Evolutionary conservation across 2,797 vertebrate species (phyloP).

Genomic region (Schizothorax lantsangensis): DNA sequence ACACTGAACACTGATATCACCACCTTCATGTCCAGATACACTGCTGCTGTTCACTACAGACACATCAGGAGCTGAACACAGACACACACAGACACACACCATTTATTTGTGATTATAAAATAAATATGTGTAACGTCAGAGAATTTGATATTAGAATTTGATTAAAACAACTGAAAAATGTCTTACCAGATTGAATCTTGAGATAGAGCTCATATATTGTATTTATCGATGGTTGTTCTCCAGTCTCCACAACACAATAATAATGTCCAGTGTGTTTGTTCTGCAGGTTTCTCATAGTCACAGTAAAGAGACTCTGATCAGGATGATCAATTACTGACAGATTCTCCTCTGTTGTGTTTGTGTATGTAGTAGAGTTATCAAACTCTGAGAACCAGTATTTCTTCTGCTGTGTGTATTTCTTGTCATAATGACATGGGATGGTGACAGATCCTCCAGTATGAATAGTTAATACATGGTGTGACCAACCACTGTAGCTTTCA

Average conservation of each 20-base stretch:
- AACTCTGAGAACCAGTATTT: slow-evolving; percentile 43
- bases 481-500: accelerated
- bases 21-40: slow-evolving; percentile 6
- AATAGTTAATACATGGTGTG: background rate
- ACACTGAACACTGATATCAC: no score
- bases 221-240: accelerated
- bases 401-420: slow-evolving; percentile 49
- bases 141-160: background rate
- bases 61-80: slow-evolving; percentile 66
- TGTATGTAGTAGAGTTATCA: accelerated
- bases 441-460: slow-evolving; percentile 51
- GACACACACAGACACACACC: background rate
- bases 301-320: slow-evolving; percentile 45
- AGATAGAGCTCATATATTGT: accelerated
- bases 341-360: slow-evolving; percentile 6
- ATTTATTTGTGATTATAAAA: background rate
- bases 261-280: background rate
- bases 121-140: background rate
- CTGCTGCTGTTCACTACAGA: slow-evolving; percentile 37
- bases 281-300: slow-evolving; percentile 50
- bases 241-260: slow-evolving; percentile 3
- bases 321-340: slow-evolving; percentile 54
- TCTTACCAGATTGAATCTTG: background rate
- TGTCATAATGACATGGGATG: slow-evolving; percentile 47
- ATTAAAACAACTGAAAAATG: accelerated